phyloP scores from a whole-genome alignment of 92 coral and sea anemone genomes.

The Actinostola sp. region DNA sequence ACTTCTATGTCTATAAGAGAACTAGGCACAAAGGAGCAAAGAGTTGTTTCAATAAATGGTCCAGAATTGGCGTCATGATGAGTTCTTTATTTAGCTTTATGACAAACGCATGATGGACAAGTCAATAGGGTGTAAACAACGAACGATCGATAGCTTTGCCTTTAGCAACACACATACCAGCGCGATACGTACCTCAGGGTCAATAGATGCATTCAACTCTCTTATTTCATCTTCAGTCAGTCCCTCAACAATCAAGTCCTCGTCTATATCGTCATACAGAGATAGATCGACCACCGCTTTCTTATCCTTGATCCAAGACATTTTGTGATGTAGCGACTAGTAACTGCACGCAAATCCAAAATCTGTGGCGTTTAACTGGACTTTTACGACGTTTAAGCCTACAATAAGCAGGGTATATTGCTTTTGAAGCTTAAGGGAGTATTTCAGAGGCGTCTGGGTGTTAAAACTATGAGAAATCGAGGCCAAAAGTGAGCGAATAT shows the following conservation, averaged over 20 bases:
- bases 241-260: slow-evolving; percentile 76
- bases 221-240: slow-evolving; percentile 87
- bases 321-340: slow-evolving; percentile 5
- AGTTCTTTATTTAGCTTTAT: too few species aligned
- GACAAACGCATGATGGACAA: neutral
- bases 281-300: slow-evolving; percentile 66
- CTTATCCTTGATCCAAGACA: slow-evolving; percentile 85
- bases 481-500: slow-evolving; percentile 6
- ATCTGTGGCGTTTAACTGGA: slow-evolving; percentile 11
- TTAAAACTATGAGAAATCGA: neutral
- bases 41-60: too few species aligned
- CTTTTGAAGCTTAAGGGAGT: neutral
- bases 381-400: neutral
- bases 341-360: neutral
- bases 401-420: neutral
- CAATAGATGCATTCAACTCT: slow-evolving; percentile 82
- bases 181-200: slow-evolving; percentile 85
- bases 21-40: too few species aligned
- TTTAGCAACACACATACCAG: neutral
- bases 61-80: too few species aligned
- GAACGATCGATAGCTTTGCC: too few species aligned
- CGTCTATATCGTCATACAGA: slow-evolving; percentile 77
- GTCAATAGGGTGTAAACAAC: too few species aligned
- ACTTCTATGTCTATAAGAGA: too few species aligned
- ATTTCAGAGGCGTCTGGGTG: neutral